Evolutionary conservation across 2,888 invertebrate species (phyloP).

Genomic region (Palloptera scutellata): DNA sequence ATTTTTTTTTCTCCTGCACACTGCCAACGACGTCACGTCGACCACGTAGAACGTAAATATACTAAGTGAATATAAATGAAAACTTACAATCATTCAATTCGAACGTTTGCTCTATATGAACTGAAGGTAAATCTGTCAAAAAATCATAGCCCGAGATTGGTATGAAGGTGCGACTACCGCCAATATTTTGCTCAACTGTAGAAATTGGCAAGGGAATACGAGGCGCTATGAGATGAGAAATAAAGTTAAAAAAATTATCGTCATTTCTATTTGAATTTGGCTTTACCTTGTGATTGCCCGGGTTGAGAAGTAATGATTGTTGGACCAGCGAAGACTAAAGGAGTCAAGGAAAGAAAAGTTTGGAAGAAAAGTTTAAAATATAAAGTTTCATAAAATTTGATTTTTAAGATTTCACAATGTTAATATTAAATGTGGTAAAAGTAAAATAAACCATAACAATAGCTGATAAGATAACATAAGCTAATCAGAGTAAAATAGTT

Average conservation of each 20-base stretch:
- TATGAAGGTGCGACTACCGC: conserved; percentile 52
- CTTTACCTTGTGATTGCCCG: conserved; percentile 21
- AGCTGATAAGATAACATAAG: conserved; percentile 13
- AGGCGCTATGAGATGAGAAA: conserved; percentile 31
- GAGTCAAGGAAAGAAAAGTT: conserved; percentile 23
- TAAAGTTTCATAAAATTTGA: not conserved
- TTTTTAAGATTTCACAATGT: not conserved
- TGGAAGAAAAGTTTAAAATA: not conserved
- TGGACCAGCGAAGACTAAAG: conserved; percentile 54
- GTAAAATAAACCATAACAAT: not conserved
- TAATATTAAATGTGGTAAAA: not conserved
- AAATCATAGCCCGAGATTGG: conserved; percentile 77
- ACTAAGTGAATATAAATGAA: not conserved
- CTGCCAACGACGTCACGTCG: too few relatives aligned
- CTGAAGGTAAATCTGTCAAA: conserved; percentile 72
- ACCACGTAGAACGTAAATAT: too few relatives aligned
- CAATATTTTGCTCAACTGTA: conserved; percentile 48
- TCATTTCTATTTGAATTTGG: not conserved
- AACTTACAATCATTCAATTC: conserved; percentile 77
- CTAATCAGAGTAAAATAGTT: conserved; percentile 1
- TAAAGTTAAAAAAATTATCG: not conserved
- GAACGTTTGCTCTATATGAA: conserved; percentile 81
- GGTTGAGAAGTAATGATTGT: conserved; percentile 58
- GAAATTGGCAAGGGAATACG: conserved; percentile 55
- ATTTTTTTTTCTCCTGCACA: too few relatives aligned